phyloP scores from a whole-genome alignment of 2,113 vertebrate species.

The Pholis gunnellus region DNA sequence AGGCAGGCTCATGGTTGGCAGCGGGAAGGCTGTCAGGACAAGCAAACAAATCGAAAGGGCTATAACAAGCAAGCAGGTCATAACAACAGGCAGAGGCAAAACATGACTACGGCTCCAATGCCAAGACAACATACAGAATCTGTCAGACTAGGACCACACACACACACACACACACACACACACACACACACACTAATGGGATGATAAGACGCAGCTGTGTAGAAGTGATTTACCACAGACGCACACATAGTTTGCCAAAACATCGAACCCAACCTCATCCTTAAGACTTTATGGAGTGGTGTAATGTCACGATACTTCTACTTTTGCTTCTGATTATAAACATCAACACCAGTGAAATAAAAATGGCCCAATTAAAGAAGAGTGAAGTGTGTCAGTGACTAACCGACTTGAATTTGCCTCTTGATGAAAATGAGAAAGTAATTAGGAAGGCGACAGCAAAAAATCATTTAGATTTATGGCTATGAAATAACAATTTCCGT shows the following conservation, averaged over 20 bases:
- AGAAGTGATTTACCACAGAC: not conserved
- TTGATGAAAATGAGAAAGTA: slow-evolving; percentile 45
- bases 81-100: slow-evolving; percentile 4
- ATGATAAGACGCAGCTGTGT: not conserved
- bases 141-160: not conserved
- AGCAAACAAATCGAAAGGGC: slow-evolving; percentile 14
- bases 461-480: slow-evolving; percentile 21
- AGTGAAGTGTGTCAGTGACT: slow-evolving; percentile 35
- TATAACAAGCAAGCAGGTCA: slow-evolving; percentile 6
- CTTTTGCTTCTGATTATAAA: slow-evolving; percentile 15
- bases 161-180: no score
- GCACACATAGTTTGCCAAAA: not conserved
- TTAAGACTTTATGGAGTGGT: not conserved
- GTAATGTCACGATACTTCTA: not conserved
- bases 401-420: slow-evolving; percentile 36
- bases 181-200: not conserved
- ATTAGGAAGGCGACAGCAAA: slow-evolving; percentile 25
- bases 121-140: slow-evolving; percentile 13
- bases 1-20: not conserved
- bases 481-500: slow-evolving; percentile 28
- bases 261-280: not conserved
- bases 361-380: slow-evolving; percentile 21
- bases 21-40: slow-evolving; percentile 6
- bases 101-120: not conserved
- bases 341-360: slow-evolving; percentile 15